Evolutionary conservation across 2,888 invertebrate genomes (phyloP), one percentile per base, ranked within the genome.

Genomic region (Campoletis raptor): DNA sequence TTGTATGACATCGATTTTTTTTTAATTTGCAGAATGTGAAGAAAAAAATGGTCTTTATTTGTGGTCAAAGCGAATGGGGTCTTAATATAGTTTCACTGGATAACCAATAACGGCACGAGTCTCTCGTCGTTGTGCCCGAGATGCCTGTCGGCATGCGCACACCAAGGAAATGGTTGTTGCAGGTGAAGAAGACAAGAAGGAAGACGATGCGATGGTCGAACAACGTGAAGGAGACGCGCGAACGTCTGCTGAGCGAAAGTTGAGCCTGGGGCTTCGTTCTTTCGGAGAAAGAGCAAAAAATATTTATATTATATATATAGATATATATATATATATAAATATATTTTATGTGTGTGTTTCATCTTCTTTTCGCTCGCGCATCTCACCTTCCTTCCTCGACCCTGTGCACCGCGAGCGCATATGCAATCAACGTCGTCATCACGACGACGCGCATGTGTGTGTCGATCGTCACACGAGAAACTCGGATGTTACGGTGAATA

Each of bases 191-290:
- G 79, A 85, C 54, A 79, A 74, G 76, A 86, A 85, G 82, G 77
- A 89, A 87, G 87, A 88, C 83, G 87, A 81, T 21, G 72, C 52
- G 74, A 81, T 79, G 52, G 70, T 76, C 57, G 70, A 61, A 15
- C 30, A 66, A 80, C 61, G 88, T 86, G 87, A 90, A 87, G 81
- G 87, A 80, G 72, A 86, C 85, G 69, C 15, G 81, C 85, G 85
- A 89, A 87, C 87, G 84, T 84, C 67, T 83, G 87, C 73, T 89
- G 90, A 92, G 93, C 92, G 93, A 93, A 93, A 93, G 93, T 93
- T 91, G 85, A 69, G 81, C 86, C 86, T 24, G 73, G 36, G 81
- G 84, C 84, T 81, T 67, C 70, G 45, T 74, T 86, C 64, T 73
- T 83, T 78, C 84, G 78, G 77, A 73, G 82, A 85, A 83, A 79